These are phyloP conservation scores for Catocala sponsa DNA, from an alignment of 2,888 invertebrate genomes.

Conservation along the genomic window DNA sequence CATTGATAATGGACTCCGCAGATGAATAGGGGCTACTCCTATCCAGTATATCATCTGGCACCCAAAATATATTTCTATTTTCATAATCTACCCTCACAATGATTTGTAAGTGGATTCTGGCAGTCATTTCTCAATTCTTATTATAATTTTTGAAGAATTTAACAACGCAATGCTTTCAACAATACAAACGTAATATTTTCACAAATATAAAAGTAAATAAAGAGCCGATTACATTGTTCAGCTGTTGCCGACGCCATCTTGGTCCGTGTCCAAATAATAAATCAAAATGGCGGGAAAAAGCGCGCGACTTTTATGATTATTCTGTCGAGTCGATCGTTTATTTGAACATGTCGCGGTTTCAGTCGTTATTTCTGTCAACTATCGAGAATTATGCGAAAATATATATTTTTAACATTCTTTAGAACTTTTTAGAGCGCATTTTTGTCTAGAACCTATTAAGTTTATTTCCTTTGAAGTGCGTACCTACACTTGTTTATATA, in stretches of 20 bases:
- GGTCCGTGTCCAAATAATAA: conserved; percentile 77
- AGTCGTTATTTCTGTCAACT: conserved; percentile 53
- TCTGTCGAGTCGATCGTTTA: conserved; percentile 45
- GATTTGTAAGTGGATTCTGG: too few species aligned
- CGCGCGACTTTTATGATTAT: conserved; percentile 76
- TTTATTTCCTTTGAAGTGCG: conserved; percentile 6
- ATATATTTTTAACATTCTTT: conserved; percentile 18
- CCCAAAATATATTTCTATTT: too few species aligned
- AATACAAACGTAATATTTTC: conserved; percentile 40
- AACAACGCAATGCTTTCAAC: conserved; percentile 8
- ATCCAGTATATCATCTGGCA: too few species aligned
- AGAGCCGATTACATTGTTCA: conserved; percentile 49
- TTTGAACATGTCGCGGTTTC: conserved; percentile 29
- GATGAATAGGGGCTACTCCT: too few species aligned
- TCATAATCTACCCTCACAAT: too few species aligned
- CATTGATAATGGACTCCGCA: too few species aligned
- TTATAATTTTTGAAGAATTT: neutral
- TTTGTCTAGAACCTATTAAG: conserved; percentile 3
- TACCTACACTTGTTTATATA: neutral
- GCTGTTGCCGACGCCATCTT: conserved; percentile 57
- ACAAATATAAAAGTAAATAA: conserved; percentile 40
- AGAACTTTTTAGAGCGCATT: neutral
- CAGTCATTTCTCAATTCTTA: too few species aligned
- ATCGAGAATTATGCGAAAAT: conserved; percentile 28
- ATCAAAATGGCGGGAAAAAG: conserved; percentile 80